These are phyloP conservation scores for Benthosema pterotum DNA, from an alignment of 2,797 vertebrate genomes.

Conservation along the genomic window DNA sequence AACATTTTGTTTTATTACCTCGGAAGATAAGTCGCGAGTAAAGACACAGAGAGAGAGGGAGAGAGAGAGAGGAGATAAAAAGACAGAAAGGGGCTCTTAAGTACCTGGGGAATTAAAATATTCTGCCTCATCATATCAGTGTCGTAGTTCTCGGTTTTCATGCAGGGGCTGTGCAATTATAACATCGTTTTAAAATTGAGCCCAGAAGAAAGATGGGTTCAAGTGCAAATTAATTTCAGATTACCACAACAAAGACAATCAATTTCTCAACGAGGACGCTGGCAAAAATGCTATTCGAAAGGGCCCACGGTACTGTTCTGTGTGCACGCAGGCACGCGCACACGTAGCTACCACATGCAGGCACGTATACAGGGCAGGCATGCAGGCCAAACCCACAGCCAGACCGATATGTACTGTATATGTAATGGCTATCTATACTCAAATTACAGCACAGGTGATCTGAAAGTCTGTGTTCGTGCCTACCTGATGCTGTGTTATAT, in stretches of 20 bases:
- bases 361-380: slow-evolving; percentile 17
- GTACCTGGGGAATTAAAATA: slow-evolving; percentile 96
- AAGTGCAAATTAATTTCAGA: slow-evolving; percentile 99
- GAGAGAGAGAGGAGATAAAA: slow-evolving; percentile 42
- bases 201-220: slow-evolving; percentile 98
- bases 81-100: slow-evolving; percentile 70
- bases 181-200: slow-evolving; percentile 93
- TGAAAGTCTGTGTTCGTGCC: slow-evolving; percentile 76
- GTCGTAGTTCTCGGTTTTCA: slow-evolving; percentile 91
- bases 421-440: slow-evolving; percentile 86
- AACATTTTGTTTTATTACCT: slow-evolving; percentile 98
- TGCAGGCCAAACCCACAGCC: slow-evolving; percentile 16
- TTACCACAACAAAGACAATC: slow-evolving; percentile 99
- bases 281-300: slow-evolving; percentile 90
- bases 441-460: slow-evolving; percentile 88
- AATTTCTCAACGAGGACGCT: slow-evolving; percentile 89
- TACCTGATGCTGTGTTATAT: slow-evolving; percentile 65
- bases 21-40: slow-evolving; percentile 88
- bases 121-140: slow-evolving; percentile 89
- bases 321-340: neutral
- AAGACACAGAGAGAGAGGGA: slow-evolving; percentile 56
- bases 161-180: slow-evolving; percentile 91
- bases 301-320: slow-evolving; percentile 85
- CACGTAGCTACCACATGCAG: slow-evolving; percentile 3
- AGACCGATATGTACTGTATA: slow-evolving; percentile 81